Percentiles rank a stretch among this genome's conserved stretches.
Evolutionary conservation across 2,113 vertebrate genomes (phyloP).

Genomic region (Xyliphius kryptos): DNA sequence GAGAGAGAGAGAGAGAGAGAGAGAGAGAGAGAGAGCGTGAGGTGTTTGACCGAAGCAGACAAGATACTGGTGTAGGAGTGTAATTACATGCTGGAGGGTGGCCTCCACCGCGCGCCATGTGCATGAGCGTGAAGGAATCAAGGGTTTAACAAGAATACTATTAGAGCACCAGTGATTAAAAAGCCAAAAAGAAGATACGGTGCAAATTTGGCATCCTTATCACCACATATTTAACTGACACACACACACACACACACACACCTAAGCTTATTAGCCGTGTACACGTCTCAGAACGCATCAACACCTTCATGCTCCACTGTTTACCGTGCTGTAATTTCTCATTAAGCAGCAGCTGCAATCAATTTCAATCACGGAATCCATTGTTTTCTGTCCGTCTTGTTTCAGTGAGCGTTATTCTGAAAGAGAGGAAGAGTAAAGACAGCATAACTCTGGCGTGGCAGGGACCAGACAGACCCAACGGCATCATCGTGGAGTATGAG

Average conservation of each 20-base stretch:
- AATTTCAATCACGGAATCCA: constrained; percentile 28
- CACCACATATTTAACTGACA: constrained; percentile 5
- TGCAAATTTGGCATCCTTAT: background rate
- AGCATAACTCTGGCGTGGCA: constrained; percentile 76
- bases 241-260: constrained; percentile 19
- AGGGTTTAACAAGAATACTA: background rate
- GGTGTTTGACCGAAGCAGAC: constrained; percentile 15
- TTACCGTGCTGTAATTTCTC: constrained; percentile 22
- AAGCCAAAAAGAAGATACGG: background rate
- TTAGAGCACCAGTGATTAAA: constrained; percentile 8
- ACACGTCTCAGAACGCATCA: constrained; percentile 26
- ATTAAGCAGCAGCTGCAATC: constrained; percentile 28
- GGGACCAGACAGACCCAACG: constrained; percentile 68
- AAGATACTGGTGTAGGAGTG: constrained; percentile 16
- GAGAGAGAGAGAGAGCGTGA: background rate
- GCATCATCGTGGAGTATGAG: constrained; percentile 72
- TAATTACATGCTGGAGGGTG: constrained; percentile 37
- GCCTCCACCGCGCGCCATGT: background rate
- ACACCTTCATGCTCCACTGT: constrained; percentile 21
- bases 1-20: too few species aligned
- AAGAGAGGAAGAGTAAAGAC: constrained; percentile 74
- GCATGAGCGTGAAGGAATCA: background rate
- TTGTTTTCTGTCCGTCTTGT: background rate
- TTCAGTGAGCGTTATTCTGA: constrained; percentile 71
- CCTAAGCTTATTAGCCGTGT: constrained; percentile 7